Conservation (phyloP, 2,797 vertebrate species). For the Clarias pachynema region DNA sequence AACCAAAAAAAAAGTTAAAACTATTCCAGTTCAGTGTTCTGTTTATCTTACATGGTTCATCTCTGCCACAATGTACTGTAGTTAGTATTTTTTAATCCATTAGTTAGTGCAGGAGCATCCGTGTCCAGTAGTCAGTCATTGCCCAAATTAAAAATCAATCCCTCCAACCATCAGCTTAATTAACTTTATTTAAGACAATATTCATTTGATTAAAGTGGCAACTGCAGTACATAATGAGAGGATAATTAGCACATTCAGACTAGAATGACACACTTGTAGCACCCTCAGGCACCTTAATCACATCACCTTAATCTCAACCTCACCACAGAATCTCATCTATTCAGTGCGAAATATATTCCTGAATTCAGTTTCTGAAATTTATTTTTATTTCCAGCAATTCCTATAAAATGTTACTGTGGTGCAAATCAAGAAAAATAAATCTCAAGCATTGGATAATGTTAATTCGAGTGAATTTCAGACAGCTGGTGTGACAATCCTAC, state of each 20-base stretch:
- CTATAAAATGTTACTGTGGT: background rate
- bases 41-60: background rate
- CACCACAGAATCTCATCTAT: background rate
- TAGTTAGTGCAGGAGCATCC: background rate
- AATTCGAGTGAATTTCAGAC: background rate
- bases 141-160: slow-evolving; percentile 12
- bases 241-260: slow-evolving; percentile 37
- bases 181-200: slow-evolving; percentile 25
- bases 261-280: slow-evolving; percentile 4
- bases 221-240: slow-evolving; percentile 39
- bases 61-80: background rate
- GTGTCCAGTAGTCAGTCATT: background rate
- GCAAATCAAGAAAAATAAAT: background rate
- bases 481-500: background rate
- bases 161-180: slow-evolving; percentile 14
- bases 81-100: background rate
- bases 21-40: background rate
- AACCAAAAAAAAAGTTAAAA: background rate
- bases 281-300: slow-evolving; percentile 6
- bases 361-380: background rate
- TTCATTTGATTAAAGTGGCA: slow-evolving; percentile 39
- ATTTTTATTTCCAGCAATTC: background rate
- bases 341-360: background rate
- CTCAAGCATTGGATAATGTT: background rate
- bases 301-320: background rate